phyloP scores from a whole-genome alignment of 2,113 vertebrate species.

The Stomatorhinus ivindoensis region DNA sequence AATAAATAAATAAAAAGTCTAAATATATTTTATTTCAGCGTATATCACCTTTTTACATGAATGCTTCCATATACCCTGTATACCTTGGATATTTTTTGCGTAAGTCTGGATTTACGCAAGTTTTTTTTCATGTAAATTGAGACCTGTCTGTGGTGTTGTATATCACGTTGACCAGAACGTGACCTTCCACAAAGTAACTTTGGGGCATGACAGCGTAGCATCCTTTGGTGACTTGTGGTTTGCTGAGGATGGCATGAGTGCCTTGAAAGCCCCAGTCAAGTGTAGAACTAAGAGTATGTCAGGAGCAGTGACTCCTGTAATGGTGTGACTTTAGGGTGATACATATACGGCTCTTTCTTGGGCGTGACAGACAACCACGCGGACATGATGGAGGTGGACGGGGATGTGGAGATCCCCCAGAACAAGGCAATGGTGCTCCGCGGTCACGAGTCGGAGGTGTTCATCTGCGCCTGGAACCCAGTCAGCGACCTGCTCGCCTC shows the following conservation, averaged over 20 bases:
- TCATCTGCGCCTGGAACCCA: conserved; percentile 98
- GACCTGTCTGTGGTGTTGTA: neutral
- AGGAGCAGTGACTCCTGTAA: neutral
- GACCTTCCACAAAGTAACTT: neutral
- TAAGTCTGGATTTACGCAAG: neutral
- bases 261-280: neutral
- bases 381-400: conserved; percentile 97
- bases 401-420: conserved; percentile 92
- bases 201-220: neutral
- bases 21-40: neutral
- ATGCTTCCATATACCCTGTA: neutral
- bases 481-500: conserved; percentile 92
- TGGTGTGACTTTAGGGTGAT: neutral
- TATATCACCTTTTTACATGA: neutral
- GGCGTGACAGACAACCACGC: conserved; percentile 81
- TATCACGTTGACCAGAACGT: neutral
- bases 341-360: neutral
- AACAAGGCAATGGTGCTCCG: conserved; percentile 95
- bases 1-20: neutral
- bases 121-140: neutral
- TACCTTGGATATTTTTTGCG: neutral
- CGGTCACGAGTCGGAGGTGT: conserved; percentile 93
- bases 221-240: neutral
- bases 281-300: neutral
- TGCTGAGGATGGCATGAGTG: neutral